A percentile compares a stretch with the other conserved stretches of the same genome.
phyloP scores from a whole-genome alignment of 2,113 vertebrate genomes.

The Poeciliopsis retropinna region DNA sequence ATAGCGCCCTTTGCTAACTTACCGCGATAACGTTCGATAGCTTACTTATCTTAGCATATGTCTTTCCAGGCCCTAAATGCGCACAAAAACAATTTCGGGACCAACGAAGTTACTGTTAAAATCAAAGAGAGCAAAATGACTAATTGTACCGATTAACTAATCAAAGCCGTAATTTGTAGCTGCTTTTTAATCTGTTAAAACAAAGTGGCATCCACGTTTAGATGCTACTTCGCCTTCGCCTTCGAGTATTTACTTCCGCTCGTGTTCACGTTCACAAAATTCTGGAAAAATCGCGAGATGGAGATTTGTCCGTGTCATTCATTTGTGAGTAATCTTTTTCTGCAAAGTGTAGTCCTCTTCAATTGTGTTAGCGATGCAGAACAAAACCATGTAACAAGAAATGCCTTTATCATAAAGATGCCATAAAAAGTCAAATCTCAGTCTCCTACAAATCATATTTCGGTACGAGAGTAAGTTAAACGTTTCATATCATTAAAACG shows the following conservation, averaged over 20 bases:
- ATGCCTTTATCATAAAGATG: background rate
- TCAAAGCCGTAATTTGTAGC: background rate
- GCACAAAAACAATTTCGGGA: slow-evolving; percentile 12
- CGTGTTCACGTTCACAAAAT: slow-evolving; percentile 29
- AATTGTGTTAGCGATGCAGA: background rate
- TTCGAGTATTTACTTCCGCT: slow-evolving; percentile 75
- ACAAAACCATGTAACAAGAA: background rate
- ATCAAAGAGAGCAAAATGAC: background rate
- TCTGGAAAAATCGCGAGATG: slow-evolving; percentile 49
- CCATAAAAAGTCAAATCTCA: background rate
- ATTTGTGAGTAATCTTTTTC: background rate
- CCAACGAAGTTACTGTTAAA: background rate
- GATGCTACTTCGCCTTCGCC: slow-evolving; percentile 29
- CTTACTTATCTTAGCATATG: slow-evolving; percentile 32
- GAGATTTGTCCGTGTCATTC: background rate
- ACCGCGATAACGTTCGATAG: slow-evolving; percentile 22
- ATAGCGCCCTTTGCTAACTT: slow-evolving; percentile 33
- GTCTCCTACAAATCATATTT: background rate
- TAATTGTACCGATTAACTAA: background rate
- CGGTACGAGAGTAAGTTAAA: background rate
- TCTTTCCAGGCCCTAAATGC: slow-evolving; percentile 51
- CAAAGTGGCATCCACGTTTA: slow-evolving; percentile 32
- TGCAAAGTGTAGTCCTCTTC: background rate
- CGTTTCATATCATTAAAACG: background rate
- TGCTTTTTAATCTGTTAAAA: slow-evolving; percentile 4